A percentile compares a stretch with the other conserved stretches of the same genome.
Conservation (phyloP, 2,113 vertebrate species). For the Cynoglossus semilaevis region DNA sequence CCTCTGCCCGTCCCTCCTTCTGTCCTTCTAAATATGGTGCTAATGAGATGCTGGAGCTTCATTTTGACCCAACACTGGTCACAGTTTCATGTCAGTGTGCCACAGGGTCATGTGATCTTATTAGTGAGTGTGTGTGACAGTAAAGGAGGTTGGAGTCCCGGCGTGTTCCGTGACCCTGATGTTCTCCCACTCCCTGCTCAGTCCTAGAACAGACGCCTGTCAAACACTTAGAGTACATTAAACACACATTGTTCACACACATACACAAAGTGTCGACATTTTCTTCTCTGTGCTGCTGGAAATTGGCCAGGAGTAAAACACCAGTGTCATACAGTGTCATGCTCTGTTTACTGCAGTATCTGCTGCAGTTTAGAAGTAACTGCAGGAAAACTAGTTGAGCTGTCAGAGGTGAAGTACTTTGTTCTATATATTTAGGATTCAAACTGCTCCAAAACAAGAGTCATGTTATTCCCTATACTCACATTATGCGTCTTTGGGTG, state of each 20-base stretch:
- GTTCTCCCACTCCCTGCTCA: constrained; percentile 23
- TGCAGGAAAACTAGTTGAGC: no score
- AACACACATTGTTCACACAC: constrained; percentile 14
- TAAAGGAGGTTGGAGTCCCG: neutral
- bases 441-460: no score
- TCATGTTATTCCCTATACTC: no score
- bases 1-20: constrained; percentile 45
- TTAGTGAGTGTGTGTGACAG: constrained; percentile 59
- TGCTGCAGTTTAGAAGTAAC: neutral
- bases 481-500: no score
- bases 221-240: constrained; percentile 12
- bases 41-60: constrained; percentile 68
- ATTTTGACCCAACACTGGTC: constrained; percentile 50
- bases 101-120: constrained; percentile 59
- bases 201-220: constrained; percentile 25
- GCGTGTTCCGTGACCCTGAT: constrained; percentile 32
- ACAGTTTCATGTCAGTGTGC: constrained; percentile 59
- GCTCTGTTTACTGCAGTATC: constrained; percentile 8
- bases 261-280: constrained; percentile 16
- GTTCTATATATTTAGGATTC: no score
- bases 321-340: constrained; percentile 9
- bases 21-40: constrained; percentile 69
- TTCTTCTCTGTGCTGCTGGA: constrained; percentile 22
- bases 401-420: no score
- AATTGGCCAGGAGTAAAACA: constrained; percentile 13